Percentiles rank a stretch among this genome's conserved stretches.
These are phyloP conservation scores for Matsumurasca onukii DNA, from an alignment of 1,140 invertebrate species.

Conservation along the genomic window DNA sequence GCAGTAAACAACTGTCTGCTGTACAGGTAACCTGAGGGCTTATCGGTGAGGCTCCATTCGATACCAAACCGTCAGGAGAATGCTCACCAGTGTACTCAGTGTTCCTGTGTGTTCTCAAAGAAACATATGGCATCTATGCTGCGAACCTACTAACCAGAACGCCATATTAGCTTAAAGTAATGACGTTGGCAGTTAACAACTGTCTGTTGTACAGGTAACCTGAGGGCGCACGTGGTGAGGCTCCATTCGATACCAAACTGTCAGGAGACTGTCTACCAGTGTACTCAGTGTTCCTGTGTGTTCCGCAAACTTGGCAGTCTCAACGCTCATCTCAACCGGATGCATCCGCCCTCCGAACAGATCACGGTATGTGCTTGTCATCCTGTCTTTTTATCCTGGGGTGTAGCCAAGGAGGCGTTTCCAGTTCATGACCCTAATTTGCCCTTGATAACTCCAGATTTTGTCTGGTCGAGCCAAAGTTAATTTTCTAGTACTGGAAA, in stretches of 20 bases:
- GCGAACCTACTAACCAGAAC: no score
- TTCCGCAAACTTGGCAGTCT: slow-evolving; percentile 69
- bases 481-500: no score
- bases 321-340: slow-evolving; percentile 59
- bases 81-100: slow-evolving; percentile 63
- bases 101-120: slow-evolving; percentile 69
- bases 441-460: no score
- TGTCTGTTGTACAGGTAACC: slow-evolving; percentile 39
- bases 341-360: slow-evolving; percentile 1
- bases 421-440: no score
- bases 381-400: no score
- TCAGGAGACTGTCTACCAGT: slow-evolving; percentile 58
- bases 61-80: slow-evolving; percentile 53
- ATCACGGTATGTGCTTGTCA: background rate
- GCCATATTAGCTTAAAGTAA: no score
- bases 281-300: slow-evolving; percentile 66
- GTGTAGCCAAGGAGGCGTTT: no score
- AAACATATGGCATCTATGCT: no score
- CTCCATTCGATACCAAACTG: slow-evolving; percentile 61
- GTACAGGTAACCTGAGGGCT: slow-evolving; percentile 49
- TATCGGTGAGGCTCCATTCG: slow-evolving; percentile 70
- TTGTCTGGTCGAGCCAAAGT: no score
- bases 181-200: no score
- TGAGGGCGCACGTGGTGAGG: slow-evolving; percentile 63
- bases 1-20: no score